Evolutionary conservation across 2,797 vertebrate species (phyloP).

Genomic region (Serranus cabrilla): DNA sequence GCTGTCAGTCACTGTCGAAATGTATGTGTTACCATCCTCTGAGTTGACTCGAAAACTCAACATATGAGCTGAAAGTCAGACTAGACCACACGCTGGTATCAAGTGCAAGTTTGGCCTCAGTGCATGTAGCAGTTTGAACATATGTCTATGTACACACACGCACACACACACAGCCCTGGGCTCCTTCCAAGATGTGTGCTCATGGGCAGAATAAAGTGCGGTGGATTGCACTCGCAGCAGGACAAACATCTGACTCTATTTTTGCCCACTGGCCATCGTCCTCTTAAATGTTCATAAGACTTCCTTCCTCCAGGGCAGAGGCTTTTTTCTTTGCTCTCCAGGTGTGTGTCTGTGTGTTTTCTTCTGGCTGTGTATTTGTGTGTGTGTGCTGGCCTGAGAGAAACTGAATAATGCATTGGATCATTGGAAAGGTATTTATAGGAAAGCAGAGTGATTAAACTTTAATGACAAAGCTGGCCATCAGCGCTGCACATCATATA

Average conservation of each 20-base stretch:
- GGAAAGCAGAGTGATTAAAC: conserved; percentile 81
- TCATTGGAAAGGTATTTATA: conserved; percentile 87
- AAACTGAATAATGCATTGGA: conserved; percentile 85
- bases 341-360: conserved; percentile 54
- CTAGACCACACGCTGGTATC: conserved; percentile 22
- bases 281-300: conserved; percentile 61
- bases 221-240: conserved; percentile 48
- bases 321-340: conserved; percentile 52
- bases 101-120: conserved; percentile 20
- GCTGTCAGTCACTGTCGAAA: conserved; percentile 30
- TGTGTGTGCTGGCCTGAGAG: conserved; percentile 59
- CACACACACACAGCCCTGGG: conserved; percentile 9
- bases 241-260: conserved; percentile 61
- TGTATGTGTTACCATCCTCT: conserved; percentile 1
- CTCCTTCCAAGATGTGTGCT: conserved; percentile 44
- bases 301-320: conserved; percentile 35
- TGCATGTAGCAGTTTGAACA: conserved; percentile 36
- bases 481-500: conserved; percentile 70
- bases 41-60: conserved; percentile 29
- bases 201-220: conserved; percentile 38
- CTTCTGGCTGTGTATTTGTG: conserved; percentile 30
- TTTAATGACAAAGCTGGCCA: conserved; percentile 79
- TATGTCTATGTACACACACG: conserved; percentile 14
- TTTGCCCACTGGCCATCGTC: conserved; percentile 48
- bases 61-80: conserved; percentile 33